Conservation (phyloP, 2,113 vertebrate genomes). For the Hippocampus zosterae region DNA sequence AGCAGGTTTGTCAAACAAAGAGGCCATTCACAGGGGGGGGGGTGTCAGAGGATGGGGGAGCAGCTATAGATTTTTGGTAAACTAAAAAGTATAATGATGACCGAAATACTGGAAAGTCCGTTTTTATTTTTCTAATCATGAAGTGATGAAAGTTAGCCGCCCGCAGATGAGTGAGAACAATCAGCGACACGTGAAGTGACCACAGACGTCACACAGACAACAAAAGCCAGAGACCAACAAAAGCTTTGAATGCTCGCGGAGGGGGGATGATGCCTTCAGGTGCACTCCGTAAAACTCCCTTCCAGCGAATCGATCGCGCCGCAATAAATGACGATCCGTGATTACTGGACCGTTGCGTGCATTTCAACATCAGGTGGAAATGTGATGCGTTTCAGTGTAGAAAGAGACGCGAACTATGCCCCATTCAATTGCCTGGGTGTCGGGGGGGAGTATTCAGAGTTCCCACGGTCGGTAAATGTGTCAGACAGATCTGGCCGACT, state of each 20-base stretch:
- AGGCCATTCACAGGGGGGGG: conserved; percentile 38
- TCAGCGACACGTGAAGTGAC: conserved; percentile 19
- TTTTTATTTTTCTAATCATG: background rate
- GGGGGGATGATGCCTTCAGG: conserved; percentile 51
- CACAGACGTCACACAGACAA: conserved; percentile 18
- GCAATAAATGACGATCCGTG: background rate
- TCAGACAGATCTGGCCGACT: conserved; percentile 56
- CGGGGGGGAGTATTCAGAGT: background rate
- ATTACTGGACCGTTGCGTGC: too few species aligned
- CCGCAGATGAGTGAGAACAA: conserved; percentile 7
- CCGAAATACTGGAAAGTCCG: background rate
- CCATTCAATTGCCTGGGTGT: background rate
- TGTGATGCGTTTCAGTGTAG: background rate
- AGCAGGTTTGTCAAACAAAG: conserved; percentile 58
- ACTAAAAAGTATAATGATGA: conserved; percentile 8
- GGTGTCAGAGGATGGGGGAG: conserved; percentile 4
- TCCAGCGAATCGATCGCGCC: background rate
- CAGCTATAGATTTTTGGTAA: conserved; percentile 35
- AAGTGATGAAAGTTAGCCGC: background rate
- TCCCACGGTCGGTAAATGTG: conserved; percentile 42
- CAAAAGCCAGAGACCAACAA: conserved; percentile 63
- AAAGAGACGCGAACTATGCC: background rate
- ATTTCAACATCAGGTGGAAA: background rate
- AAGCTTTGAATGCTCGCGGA: conserved; percentile 64
- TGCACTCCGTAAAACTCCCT: conserved; percentile 8